Conservation (phyloP, 2,113 vertebrate genomes). For the Trematocara zebra region DNA sequence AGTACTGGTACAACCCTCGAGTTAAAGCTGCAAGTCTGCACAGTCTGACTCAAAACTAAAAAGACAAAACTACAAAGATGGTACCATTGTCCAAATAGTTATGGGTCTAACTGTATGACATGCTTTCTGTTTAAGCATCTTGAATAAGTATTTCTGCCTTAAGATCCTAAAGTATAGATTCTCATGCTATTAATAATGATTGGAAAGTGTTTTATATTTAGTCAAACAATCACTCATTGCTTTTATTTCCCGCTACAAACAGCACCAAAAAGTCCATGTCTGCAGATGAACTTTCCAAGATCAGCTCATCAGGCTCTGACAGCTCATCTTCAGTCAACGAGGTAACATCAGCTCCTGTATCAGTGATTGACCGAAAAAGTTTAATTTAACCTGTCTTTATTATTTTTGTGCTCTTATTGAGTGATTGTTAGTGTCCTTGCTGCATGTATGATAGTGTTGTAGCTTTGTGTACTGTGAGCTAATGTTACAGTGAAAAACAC, state of each 20-base stretch:
- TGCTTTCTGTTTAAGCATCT: background rate
- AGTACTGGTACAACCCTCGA: background rate
- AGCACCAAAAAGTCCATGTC: constrained; percentile 66
- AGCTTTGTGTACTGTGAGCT: background rate
- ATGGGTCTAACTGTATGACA: background rate
- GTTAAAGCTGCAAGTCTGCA: background rate
- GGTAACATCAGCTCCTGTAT: constrained; percentile 41
- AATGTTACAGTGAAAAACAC: background rate
- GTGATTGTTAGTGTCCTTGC: background rate
- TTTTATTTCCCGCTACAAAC: background rate
- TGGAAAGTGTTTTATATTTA: background rate
- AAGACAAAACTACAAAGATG: background rate
- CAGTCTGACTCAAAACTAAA: background rate
- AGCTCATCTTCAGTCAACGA: constrained; percentile 37
- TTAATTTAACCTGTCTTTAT: background rate
- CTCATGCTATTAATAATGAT: background rate
- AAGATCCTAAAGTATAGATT: background rate
- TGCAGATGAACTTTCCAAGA: constrained; percentile 58
- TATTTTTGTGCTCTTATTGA: background rate
- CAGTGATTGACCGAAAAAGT: background rate
- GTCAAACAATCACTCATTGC: background rate
- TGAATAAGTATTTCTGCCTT: background rate
- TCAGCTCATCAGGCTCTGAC: constrained; percentile 64
- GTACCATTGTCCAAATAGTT: background rate
- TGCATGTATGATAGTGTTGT: background rate